Evolutionary conservation across 2,888 invertebrate species (phyloP).

Genomic region (Venusia cambrica): DNA sequence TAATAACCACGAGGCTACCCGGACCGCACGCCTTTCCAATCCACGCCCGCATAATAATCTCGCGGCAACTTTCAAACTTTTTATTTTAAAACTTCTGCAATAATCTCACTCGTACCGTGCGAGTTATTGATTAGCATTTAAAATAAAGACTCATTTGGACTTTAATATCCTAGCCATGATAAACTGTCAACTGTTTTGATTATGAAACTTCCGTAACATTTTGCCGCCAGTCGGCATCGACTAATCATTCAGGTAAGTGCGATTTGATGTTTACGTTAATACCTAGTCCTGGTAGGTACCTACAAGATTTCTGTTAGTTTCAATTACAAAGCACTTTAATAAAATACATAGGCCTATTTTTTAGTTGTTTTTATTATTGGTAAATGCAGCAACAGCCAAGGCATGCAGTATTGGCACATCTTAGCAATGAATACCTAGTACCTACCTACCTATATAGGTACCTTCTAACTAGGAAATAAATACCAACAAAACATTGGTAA

Average conservation of each 20-base stretch:
- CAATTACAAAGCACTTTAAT: too few relatives aligned
- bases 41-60: constrained; percentile 60
- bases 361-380: too few relatives aligned
- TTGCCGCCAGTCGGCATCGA: constrained; percentile 44
- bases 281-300: too few relatives aligned
- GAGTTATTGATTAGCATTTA: constrained; percentile 39
- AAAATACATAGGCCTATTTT: constrained; percentile 4
- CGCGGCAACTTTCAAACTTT: constrained; percentile 65
- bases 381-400: too few relatives aligned
- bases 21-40: constrained; percentile 61
- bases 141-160: constrained; percentile 27
- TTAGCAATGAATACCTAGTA: too few relatives aligned
- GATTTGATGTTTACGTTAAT: constrained; percentile 28
- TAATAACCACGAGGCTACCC: constrained; percentile 58
- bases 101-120: constrained; percentile 28
- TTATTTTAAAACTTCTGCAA: constrained; percentile 25
- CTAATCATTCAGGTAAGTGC: constrained; percentile 65
- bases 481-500: too few relatives aligned
- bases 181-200: constrained; percentile 65
- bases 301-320: too few relatives aligned
- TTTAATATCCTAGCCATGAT: constrained; percentile 37
- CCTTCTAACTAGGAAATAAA: too few relatives aligned
- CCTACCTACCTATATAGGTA: too few relatives aligned
- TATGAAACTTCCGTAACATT: constrained; percentile 46
- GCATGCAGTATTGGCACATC: too few relatives aligned